These are phyloP conservation scores for Drosophila maculinotata DNA, from an alignment of 2,888 invertebrate genomes.

Conservation along the genomic window DNA sequence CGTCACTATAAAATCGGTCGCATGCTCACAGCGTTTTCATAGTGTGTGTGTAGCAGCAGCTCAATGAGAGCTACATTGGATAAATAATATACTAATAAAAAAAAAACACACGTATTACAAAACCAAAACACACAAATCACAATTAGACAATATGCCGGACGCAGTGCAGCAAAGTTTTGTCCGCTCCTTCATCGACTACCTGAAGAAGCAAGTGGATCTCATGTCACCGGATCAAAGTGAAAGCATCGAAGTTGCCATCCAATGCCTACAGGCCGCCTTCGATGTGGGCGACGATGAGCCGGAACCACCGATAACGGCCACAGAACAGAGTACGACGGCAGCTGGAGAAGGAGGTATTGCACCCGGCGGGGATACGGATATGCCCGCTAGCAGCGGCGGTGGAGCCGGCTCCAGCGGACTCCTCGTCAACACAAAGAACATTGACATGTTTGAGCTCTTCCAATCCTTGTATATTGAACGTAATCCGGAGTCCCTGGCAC, in stretches of 20 bases:
- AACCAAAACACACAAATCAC: neutral
- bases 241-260: slow-evolving; percentile 94
- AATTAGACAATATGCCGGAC: slow-evolving; percentile 75
- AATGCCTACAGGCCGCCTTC: slow-evolving; percentile 97
- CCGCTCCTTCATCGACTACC: slow-evolving; percentile 82
- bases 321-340: slow-evolving; percentile 45
- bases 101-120: slow-evolving; percentile 2
- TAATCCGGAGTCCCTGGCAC: slow-evolving; percentile 86
- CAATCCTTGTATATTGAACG: slow-evolving; percentile 84
- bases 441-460: slow-evolving; percentile 86
- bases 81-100: slow-evolving; percentile 27
- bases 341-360: slow-evolving; percentile 16
- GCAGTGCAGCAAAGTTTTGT: slow-evolving; percentile 84
- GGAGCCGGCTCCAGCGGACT: neutral
- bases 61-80: slow-evolving; percentile 62
- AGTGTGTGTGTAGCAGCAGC: slow-evolving; percentile 23
- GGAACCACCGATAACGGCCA: slow-evolving; percentile 31
- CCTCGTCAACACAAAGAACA: slow-evolving; percentile 63
- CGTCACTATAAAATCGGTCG: slow-evolving; percentile 41
- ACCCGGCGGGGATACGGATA: slow-evolving; percentile 29
- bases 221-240: slow-evolving; percentile 83
- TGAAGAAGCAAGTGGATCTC: slow-evolving; percentile 82
- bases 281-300: slow-evolving; percentile 86
- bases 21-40: slow-evolving; percentile 46
- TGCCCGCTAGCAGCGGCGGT: slow-evolving; percentile 16